Base-by-base conservation (phyloP, 2,888 invertebrate species). In the Julus scanicus region DNA sequence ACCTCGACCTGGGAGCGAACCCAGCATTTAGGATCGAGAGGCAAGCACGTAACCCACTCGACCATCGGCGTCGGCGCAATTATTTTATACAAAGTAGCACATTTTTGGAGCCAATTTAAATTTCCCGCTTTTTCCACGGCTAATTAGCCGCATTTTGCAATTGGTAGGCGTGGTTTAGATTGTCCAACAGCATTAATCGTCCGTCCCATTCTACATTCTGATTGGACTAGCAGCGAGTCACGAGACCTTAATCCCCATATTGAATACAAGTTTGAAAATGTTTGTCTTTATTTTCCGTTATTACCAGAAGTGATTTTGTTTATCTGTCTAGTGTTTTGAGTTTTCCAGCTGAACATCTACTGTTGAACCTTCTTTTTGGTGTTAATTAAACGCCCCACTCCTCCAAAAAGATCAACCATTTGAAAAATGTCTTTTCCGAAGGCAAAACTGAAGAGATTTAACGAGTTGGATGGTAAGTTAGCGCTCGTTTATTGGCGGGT, bases 371-470 rank as follows among this genome's bases (percentile, higher is more conserved):
- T 13, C 53, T 13, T 53, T 53, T 53, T 15, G 53, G 11, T 49
- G 49, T 48, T 9, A 1, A 29, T 44, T 1, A 44, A 0, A 44
- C 44, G 8, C 3, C 9, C 53, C 3, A 17, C 13, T 3, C 37
- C 9, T 13, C 3, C 37, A 5, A 0, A 71, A 11, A 71, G 29
- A 8, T 71, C 29, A 9, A 71, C 29, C 44, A 40, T 4, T 40
- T 11, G 40, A 20, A n/a, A 29, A 85, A 85, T 86, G 86, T 86
- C 86, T 20, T 86, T 86, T 53, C n/a, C 86, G 11, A 86, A 86
- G 17, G 86, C 86, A 57, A 86, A 86, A 57, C 17, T 86, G 37
- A 86, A 86, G 86, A 20, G 86, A 37, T 86, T 86, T 63, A 86
- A 86, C 53, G 86, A 86, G 37, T 57, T 53, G 37, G 86, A 86